phyloP scores from a whole-genome alignment of 1,140 invertebrate genomes.

The Archivesica marissinica region DNA sequence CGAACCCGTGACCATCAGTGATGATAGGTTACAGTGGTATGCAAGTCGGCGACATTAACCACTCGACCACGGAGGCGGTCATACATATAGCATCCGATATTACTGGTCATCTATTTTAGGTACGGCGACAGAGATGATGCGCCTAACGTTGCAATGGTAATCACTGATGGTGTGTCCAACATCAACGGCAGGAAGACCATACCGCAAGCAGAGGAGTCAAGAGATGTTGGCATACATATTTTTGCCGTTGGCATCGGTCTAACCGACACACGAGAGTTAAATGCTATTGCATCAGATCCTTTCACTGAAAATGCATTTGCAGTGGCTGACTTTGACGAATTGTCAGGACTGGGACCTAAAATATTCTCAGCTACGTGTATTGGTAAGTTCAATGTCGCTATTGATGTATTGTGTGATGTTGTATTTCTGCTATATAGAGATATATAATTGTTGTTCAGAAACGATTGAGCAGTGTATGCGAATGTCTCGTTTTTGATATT shows the following conservation, averaged over 20 bases:
- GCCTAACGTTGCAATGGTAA: conserved; percentile 69
- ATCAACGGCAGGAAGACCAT: conserved; percentile 64
- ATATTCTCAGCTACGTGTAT: conserved; percentile 70
- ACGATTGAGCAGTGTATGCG: too few species aligned
- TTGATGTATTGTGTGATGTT: too few species aligned
- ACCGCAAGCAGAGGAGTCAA: conserved; percentile 58
- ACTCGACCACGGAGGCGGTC: too few species aligned
- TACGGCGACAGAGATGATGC: conserved; percentile 70
- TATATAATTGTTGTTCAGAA: too few species aligned
- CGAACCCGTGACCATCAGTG: too few species aligned
- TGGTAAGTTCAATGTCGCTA: conserved; percentile 39
- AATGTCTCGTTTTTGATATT: too few species aligned
- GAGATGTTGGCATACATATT: conserved; percentile 63
- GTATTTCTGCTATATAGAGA: too few species aligned
- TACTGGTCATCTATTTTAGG: too few species aligned
- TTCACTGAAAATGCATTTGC: conserved; percentile 63
- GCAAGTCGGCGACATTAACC: too few species aligned
- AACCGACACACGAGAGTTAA: conserved; percentile 64
- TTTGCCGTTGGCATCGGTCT: conserved; percentile 74
- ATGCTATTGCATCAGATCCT: conserved; percentile 68
- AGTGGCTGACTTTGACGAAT: conserved; percentile 67
- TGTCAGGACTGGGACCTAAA: conserved; percentile 67
- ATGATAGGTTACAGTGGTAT: too few species aligned
- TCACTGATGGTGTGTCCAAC: conserved; percentile 79
- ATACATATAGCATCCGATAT: too few species aligned